A percentile compares a stretch with the other conserved stretches of the same genome.
Conservation (phyloP, 1,140 invertebrate genomes). For the Ostrea denselamellosa region DNA sequence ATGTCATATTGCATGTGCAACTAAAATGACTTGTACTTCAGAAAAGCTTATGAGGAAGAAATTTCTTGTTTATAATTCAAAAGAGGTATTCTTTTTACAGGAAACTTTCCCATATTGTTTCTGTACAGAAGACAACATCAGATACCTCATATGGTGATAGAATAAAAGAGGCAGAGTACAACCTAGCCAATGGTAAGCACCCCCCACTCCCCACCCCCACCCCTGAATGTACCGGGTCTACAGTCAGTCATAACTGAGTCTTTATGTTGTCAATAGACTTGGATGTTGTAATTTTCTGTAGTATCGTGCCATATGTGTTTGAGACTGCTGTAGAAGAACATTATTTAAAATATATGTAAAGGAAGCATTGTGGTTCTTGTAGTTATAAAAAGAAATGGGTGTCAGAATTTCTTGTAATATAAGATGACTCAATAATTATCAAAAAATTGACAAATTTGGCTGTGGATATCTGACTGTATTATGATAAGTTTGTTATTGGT, state of each 20-base stretch:
- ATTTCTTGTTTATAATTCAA: neutral
- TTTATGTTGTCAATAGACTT: slow-evolving; percentile 17
- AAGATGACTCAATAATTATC: neutral
- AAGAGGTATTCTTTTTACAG: slow-evolving; percentile 62
- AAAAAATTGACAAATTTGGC: neutral
- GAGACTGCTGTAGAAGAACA: neutral
- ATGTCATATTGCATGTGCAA: neutral
- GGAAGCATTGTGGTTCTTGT: neutral
- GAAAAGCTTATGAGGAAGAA: neutral
- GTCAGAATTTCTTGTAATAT: neutral
- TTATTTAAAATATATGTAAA: slow-evolving; percentile 8
- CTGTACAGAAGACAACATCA: slow-evolving; percentile 82
- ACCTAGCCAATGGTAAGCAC: slow-evolving; percentile 71
- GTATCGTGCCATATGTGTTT: slow-evolving; percentile 3
- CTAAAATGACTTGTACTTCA: neutral
- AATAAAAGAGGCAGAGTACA: slow-evolving; percentile 69
- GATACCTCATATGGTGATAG: slow-evolving; percentile 67
- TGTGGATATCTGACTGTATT: neutral
- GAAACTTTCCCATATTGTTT: slow-evolving; percentile 83
- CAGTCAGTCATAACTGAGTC: neutral
- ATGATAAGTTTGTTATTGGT: slow-evolving; percentile 23
- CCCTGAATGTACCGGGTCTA: neutral
- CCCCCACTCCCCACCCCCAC: too few relatives aligned
- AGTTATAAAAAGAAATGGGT: neutral
- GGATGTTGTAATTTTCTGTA: slow-evolving; percentile 13